phyloP scores from a whole-genome alignment of 2,113 vertebrate species.

The Cervus canadensis region DNA sequence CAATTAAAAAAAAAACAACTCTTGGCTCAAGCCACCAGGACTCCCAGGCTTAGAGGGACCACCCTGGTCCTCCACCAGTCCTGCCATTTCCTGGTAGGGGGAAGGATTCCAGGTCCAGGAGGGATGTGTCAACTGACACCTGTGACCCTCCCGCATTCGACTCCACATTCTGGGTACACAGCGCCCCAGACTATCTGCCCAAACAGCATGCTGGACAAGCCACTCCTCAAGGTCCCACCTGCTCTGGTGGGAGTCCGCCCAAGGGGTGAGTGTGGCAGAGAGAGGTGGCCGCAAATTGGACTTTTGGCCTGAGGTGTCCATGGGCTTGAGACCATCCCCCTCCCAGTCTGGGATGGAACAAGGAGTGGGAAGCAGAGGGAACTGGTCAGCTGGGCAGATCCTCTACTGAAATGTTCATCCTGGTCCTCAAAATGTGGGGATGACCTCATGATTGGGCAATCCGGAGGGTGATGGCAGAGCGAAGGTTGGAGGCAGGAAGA shows the following conservation, averaged over 20 bases:
- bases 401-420: not conserved
- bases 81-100: not conserved
- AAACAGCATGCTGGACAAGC: not conserved
- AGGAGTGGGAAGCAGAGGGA: not conserved
- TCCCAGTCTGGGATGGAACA: not conserved
- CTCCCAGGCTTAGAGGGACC: not conserved
- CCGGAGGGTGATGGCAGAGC: not conserved
- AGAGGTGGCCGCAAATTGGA: not conserved
- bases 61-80: not conserved
- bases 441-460: not conserved
- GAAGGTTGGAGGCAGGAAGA: not conserved
- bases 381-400: no score
- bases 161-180: not conserved
- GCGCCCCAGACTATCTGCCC: not conserved
- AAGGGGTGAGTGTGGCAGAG: fast-evolving
- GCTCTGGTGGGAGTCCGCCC: not conserved
- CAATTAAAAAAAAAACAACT: not conserved
- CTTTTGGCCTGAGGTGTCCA: not conserved
- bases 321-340: not conserved
- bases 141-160: not conserved
- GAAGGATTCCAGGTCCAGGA: not conserved
- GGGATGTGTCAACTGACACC: not conserved
- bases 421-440: not conserved
- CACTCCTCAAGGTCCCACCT: not conserved
- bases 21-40: not conserved